These are phyloP conservation scores for Drosophila pegasa DNA, from an alignment of 2,888 invertebrate species.

Conservation along the genomic window DNA sequence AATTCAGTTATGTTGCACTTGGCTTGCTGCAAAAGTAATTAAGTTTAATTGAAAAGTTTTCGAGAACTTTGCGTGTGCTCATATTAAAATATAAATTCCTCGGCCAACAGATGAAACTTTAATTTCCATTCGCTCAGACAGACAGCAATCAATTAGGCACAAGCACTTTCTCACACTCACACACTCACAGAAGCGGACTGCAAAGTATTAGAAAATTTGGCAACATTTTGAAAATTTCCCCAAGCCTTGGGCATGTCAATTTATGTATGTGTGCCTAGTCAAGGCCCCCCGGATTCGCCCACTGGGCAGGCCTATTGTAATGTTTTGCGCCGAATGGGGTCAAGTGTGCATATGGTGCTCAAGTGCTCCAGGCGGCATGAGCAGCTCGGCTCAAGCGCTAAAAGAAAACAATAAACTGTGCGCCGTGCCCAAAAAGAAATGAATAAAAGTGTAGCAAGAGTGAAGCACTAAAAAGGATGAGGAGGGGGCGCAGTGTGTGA, in stretches of 20 bases:
- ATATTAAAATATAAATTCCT: conserved; percentile 26
- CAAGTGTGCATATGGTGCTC: conserved; percentile 73
- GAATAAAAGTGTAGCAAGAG: conserved; percentile 7
- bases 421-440: conserved; percentile 44
- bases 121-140: conserved; percentile 62
- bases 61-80: conserved; percentile 49
- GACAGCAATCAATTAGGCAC: conserved; percentile 57
- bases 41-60: conserved; percentile 52
- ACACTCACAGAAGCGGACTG: conserved; percentile 9
- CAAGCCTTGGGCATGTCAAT: conserved; percentile 46
- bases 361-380: conserved; percentile 64
- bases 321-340: conserved; percentile 64
- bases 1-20: conserved; percentile 10
- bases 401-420: conserved; percentile 77
- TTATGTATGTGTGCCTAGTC: conserved; percentile 49
- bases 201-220: conserved; percentile 39
- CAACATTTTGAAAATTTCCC: conserved; percentile 53
- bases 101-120: conserved; percentile 50
- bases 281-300: conserved; percentile 10
- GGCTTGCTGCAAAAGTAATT: conserved; percentile 30
- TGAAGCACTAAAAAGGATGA: conserved; percentile 9
- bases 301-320: conserved; percentile 60
- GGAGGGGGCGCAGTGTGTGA: conserved; percentile 17
- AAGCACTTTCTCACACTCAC: conserved; percentile 17
- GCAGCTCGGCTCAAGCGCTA: conserved; percentile 35